Base-by-base conservation (phyloP, 2,797 vertebrate species). In the Dipus sagitta region DNA sequence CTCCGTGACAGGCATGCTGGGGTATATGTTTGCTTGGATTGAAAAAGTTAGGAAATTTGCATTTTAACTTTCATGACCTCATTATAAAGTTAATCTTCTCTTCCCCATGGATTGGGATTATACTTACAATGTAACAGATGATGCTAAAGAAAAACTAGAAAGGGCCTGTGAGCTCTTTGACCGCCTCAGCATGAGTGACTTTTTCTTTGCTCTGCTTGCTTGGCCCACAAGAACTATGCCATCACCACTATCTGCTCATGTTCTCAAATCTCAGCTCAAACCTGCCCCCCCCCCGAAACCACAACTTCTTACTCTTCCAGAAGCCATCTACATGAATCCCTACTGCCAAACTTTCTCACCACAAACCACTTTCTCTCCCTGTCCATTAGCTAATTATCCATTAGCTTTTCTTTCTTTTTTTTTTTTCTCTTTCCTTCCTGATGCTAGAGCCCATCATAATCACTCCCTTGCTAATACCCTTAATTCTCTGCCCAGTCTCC, bases 371-470 rank as follows among this genome's bases (percentile, higher is more conserved):
- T 87, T 86, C 32, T 86, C 32, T 47, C 74, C 30, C 54, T 86
- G 9, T 32, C 88, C 86, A 76, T 90, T 92, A 94, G 71, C 62
- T 85, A 75, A 88, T 82, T 42, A 28, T n/a, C 70, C 62, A 77
- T 60, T 82, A 38, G 28, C 32, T 90, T 91, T 24, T 28, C 54
- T 38, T 38, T 38, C 6, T 38, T 38, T 38, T 38, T 38, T 38
- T 6, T 70, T 32, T 18, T 93, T 64, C 54, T 88, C 28, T 85
- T 58, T 67, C n/a, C 23, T 23, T n/a, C 26, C 76, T 67, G 5
- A 86, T 68, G 42, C 47, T 47, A 17, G 12, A 7, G 7, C 10
- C 18, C 79, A 26, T 38, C 52, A 85, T 68, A 85, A 86, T 30
- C 76, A 88, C 6, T 28, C 24, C 20, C 14, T 83, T 76, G 47